These are phyloP conservation scores for Xanthia togata DNA, from an alignment of 2,888 invertebrate genomes.

Conservation along the genomic window DNA sequence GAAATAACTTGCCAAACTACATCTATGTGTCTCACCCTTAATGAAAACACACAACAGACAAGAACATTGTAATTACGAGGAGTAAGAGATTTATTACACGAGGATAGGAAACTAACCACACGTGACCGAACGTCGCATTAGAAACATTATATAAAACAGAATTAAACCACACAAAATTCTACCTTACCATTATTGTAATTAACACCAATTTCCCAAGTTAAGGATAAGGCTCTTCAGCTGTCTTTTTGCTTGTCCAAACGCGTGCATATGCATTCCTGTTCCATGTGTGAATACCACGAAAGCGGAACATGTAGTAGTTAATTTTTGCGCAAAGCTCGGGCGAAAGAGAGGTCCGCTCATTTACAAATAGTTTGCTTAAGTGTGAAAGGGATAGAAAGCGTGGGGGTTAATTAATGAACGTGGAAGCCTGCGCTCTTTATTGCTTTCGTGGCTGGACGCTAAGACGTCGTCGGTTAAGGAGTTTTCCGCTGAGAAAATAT, in stretches of 20 bases:
- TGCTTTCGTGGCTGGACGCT: slow-evolving; percentile 90
- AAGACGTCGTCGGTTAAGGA: slow-evolving; percentile 89
- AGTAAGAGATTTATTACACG: slow-evolving; percentile 89
- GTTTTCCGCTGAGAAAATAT: slow-evolving; percentile 88
- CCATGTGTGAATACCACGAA: slow-evolving; percentile 85
- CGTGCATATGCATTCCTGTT: slow-evolving; percentile 88
- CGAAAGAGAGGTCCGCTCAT: slow-evolving; percentile 87
- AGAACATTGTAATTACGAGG: slow-evolving; percentile 90
- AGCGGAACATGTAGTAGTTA: slow-evolving; percentile 88
- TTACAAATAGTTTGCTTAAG: slow-evolving; percentile 87
- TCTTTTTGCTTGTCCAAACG: slow-evolving; percentile 68
- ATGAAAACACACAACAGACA: slow-evolving; percentile 90
- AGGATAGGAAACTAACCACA: slow-evolving; percentile 89
- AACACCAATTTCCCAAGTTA: slow-evolving; percentile 78
- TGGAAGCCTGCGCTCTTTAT: slow-evolving; percentile 91
- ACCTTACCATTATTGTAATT: slow-evolving; percentile 82
- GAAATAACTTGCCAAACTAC: slow-evolving; percentile 66
- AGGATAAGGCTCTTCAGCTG: slow-evolving; percentile 71
- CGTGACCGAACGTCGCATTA: slow-evolving; percentile 80
- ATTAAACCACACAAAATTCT: slow-evolving; percentile 77
- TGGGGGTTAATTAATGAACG: slow-evolving; percentile 91
- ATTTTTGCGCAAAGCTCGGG: slow-evolving; percentile 91
- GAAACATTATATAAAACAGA: slow-evolving; percentile 73
- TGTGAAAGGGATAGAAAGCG: slow-evolving; percentile 82
- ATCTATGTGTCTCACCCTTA: slow-evolving; percentile 79